Conservation (phyloP, 2,888 invertebrate species). For the Dione vanillae region DNA sequence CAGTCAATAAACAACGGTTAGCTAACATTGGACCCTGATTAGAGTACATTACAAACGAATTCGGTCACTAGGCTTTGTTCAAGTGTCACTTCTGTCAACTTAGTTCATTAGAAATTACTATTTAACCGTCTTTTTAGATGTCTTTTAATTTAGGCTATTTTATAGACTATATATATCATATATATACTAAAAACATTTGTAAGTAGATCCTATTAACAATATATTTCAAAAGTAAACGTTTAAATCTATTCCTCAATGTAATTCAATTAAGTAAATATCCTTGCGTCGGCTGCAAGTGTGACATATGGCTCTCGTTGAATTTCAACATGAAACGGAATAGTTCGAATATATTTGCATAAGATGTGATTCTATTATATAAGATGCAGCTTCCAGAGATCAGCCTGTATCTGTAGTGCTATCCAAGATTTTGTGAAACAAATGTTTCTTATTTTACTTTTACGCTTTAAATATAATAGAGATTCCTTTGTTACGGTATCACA, state of each 20-base stretch:
- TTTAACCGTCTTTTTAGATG: no score
- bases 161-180: not conserved
- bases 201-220: not conserved
- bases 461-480: not conserved
- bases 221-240: conserved; percentile 5
- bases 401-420: not conserved
- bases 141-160: no score
- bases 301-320: conserved; percentile 46
- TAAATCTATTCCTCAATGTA: conserved; percentile 12
- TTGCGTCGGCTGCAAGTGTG: conserved; percentile 24
- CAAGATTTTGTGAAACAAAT: not conserved
- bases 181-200: not conserved
- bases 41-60: conserved; percentile 27
- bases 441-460: not conserved
- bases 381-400: not conserved
- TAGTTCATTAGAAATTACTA: conserved; percentile 11
- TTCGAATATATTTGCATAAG: conserved; percentile 36
- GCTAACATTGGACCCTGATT: conserved; percentile 17
- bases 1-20: conserved; percentile 13
- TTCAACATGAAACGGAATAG: conserved; percentile 47
- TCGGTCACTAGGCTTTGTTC: conserved; percentile 7
- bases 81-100: conserved; percentile 5
- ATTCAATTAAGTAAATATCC: conserved; percentile 26
- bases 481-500: no score
- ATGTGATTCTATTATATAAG: conserved; percentile 14